phyloP scores from a whole-genome alignment of 2,113 vertebrate genomes.

The Calyptomena viridis region DNA sequence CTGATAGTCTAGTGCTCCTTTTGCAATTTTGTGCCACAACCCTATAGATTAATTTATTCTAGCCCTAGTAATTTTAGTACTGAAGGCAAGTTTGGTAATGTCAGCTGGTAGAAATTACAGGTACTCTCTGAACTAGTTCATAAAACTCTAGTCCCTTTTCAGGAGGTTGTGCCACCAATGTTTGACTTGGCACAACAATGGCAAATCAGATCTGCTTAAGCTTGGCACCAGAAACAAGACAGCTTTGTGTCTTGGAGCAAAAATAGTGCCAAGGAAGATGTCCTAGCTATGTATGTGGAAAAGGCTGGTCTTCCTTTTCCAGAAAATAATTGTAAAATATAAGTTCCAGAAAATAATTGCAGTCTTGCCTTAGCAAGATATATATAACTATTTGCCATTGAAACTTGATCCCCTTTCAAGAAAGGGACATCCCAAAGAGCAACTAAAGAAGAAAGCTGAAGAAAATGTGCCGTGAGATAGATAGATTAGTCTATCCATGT shows the following conservation, averaged over 20 bases:
- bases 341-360: neutral
- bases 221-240: neutral
- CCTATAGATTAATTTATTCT: neutral
- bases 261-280: neutral
- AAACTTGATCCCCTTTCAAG: neutral
- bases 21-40: neutral
- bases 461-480: neutral
- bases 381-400: neutral
- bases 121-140: neutral
- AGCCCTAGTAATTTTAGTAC: neutral
- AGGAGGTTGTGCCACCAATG: accelerated
- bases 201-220: neutral
- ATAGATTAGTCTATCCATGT: neutral
- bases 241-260: neutral
- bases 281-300: neutral
- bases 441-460: neutral
- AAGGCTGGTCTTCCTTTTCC: neutral
- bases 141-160: neutral
- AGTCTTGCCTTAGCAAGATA: neutral
- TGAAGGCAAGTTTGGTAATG: neutral
- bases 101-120: neutral
- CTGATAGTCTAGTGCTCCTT: neutral
- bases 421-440: neutral
- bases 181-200: neutral
- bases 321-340: neutral